Conservation (phyloP, 2,113 vertebrate species). For the Apteryx owenii region DNA sequence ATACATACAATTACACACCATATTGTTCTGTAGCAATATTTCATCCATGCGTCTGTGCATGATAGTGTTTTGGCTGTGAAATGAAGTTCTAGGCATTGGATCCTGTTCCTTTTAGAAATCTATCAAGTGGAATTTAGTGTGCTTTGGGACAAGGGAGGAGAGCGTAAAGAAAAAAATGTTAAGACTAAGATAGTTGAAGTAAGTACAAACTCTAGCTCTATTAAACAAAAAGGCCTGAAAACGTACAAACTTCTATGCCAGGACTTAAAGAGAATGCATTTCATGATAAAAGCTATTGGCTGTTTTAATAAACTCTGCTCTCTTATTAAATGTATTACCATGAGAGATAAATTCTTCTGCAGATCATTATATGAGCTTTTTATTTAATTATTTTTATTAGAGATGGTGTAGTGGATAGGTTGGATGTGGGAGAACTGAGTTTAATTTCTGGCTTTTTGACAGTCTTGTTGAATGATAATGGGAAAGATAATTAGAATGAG, state of each 20-base stretch:
- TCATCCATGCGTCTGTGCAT: background rate
- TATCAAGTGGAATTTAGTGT: background rate
- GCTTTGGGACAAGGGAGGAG: background rate
- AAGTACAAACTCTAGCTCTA: background rate
- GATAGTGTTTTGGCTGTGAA: background rate
- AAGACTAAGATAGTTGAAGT: background rate
- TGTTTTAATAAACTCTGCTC: background rate
- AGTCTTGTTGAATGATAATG: constrained; percentile 44
- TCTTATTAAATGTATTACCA: background rate
- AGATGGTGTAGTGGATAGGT: fast-evolving
- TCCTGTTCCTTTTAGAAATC: background rate
- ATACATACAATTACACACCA: background rate
- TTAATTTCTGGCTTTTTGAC: constrained; percentile 38
- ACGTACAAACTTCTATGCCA: background rate
- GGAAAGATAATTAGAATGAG: constrained; percentile 57
- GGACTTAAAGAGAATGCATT: background rate
- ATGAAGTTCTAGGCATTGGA: background rate
- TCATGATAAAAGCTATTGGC: background rate
- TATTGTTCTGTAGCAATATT: background rate
- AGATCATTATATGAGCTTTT: background rate
- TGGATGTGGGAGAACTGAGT: background rate
- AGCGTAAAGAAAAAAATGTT: background rate
- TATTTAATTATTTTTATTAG: constrained; percentile 16
- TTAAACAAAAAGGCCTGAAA: background rate
- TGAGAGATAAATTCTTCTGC: background rate